Percentiles rank a stretch among this genome's conserved stretches.
phyloP scores from a whole-genome alignment of 2,888 invertebrate species.

The Gastracanthus pulcherrimus region DNA sequence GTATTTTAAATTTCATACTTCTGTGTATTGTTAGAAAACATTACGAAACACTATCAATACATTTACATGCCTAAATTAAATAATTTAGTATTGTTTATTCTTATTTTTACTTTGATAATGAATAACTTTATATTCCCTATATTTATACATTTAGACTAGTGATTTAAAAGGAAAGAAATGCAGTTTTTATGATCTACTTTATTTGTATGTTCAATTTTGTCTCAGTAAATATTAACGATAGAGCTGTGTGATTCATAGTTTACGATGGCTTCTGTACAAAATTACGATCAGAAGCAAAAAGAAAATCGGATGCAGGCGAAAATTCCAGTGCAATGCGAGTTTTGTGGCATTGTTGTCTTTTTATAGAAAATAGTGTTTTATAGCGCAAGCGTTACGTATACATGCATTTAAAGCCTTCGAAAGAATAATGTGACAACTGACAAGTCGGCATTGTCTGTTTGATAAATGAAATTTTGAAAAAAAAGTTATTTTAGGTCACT shows the following conservation, averaged over 20 bases:
- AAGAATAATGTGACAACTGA: conserved; percentile 9
- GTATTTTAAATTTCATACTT: background rate
- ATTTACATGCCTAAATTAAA: too few species aligned
- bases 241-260: conserved; percentile 11
- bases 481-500: conserved; percentile 31
- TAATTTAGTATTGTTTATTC: too few species aligned
- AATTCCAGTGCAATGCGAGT: conserved; percentile 22
- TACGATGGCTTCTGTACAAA: background rate
- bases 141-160: too few species aligned
- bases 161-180: too few species aligned
- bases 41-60: too few species aligned
- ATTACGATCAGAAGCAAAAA: background rate
- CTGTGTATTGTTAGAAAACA: too few species aligned
- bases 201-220: too few species aligned
- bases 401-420: background rate
- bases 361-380: background rate
- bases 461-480: conserved; percentile 30
- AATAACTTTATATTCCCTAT: too few species aligned
- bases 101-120: too few species aligned
- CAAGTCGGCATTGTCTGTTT: conserved; percentile 23
- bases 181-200: too few species aligned
- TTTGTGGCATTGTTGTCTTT: conserved; percentile 43
- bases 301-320: background rate
- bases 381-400: conserved; percentile 8
- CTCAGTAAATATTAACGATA: background rate